Evolutionary conservation across 2,888 invertebrate genomes (phyloP), one percentile per base, ranked within the genome.

Genomic region (Halictus ligatus): DNA sequence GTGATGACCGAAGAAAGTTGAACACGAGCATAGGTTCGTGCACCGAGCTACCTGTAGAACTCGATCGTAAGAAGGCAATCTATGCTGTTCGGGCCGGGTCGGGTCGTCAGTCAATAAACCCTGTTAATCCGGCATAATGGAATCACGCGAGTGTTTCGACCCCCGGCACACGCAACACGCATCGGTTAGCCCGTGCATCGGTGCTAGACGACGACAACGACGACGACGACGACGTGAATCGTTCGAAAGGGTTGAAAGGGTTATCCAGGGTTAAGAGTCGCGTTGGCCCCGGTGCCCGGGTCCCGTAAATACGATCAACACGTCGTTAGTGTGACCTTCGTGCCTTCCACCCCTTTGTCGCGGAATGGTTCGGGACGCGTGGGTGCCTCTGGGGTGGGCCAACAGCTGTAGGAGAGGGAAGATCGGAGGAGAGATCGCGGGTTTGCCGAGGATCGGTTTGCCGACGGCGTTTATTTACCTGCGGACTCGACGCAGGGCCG

Each of bases 401-500:
- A 25, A 29, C 40, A 54, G 21, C 60, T 25, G 18, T 60, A 40
- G 29, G 46, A 43, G 13, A 29, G n/a, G 12, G 40, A 10, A 1
- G 15, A n/a, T 25, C 10, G 48, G 69, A 80, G 54, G 25, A 3
- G 7, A 43, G 54, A 54, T 54, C 25, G 8, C 15, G 18, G 13
- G 35, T 35, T 43, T 18, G n/a, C 40, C 18, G 67, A 67, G 29
- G 21, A 35, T n/a, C 3, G 54, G 54, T n/a, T n/a, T n/a, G 54
- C 12, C n/a, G 69, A 15, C 25, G 43, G 25, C 54, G 18, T 81
- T 81, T 89, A 90, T 89, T 93, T 93, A 94, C 94, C 94, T 94
- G 91, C 92, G 89, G 64, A 92, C 73, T 72, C 94, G 91, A 50
- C 94, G 90, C 84, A 89, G 84, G 75, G 91, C 84, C 64, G 92